Evolutionary conservation across 1,140 invertebrate species (phyloP).

Genomic region (Myzus persicae): DNA sequence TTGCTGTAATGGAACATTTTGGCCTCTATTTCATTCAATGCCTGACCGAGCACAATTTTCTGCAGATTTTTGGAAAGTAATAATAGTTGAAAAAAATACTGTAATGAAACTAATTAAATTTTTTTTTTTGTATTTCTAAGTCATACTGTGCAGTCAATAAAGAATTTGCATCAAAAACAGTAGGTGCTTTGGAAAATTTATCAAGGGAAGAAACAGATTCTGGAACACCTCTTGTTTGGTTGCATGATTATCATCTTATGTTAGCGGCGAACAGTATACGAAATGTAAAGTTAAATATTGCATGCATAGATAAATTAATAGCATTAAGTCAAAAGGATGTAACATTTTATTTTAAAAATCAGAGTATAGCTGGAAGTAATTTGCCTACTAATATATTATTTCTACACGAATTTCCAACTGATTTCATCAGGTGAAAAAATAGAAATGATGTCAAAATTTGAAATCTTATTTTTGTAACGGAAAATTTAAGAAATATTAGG

Average conservation of each 20-base stretch:
- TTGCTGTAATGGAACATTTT: constrained; percentile 89
- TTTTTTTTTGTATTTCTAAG: constrained; percentile 60
- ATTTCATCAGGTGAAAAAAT: neutral
- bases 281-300: constrained; percentile 50
- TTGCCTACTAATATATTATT: neutral
- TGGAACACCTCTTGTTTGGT: constrained; percentile 82
- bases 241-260: constrained; percentile 93
- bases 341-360: neutral
- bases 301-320: neutral
- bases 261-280: constrained; percentile 85
- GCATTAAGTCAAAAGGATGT: neutral
- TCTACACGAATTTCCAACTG: neutral
- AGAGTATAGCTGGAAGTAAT: neutral
- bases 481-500: neutral
- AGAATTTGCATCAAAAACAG: constrained; percentile 81
- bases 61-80: constrained; percentile 77
- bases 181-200: constrained; percentile 73
- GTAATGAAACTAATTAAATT: neutral
- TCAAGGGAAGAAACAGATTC: constrained; percentile 66
- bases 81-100: neutral
- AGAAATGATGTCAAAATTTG: neutral
- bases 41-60: constrained; percentile 80
- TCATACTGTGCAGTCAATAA: constrained; percentile 83
- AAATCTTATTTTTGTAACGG: neutral
- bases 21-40: constrained; percentile 92